A percentile compares a stretch with the other conserved stretches of the same genome.
These are phyloP conservation scores for Tichodroma muraria DNA, from an alignment of 2,113 vertebrate genomes.

Conservation along the genomic window DNA sequence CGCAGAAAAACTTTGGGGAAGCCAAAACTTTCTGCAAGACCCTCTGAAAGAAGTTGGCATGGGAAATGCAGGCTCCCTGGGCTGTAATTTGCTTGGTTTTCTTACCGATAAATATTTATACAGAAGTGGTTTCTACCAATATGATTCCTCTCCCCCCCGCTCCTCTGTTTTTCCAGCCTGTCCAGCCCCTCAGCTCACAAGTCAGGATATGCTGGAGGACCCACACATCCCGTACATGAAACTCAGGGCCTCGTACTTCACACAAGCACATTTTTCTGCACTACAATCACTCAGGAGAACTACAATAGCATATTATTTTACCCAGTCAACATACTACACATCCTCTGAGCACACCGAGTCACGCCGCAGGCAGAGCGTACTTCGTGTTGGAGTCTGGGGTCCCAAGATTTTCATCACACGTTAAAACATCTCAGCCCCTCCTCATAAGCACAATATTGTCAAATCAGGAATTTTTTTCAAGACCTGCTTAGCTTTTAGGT, in stretches of 20 bases:
- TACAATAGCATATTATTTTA: slow-evolving; percentile 45
- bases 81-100: background rate
- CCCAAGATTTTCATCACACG: background rate
- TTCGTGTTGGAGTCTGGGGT: background rate
- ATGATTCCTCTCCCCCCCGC: background rate
- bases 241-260: background rate
- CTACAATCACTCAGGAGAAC: slow-evolving; percentile 10
- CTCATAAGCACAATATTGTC: background rate
- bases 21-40: background rate
- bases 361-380: background rate
- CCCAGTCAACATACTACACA: background rate
- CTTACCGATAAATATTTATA: background rate
- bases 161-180: background rate
- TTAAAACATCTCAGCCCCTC: background rate
- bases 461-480: background rate
- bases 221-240: background rate
- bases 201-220: background rate
- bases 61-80: background rate
- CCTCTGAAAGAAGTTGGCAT: background rate
- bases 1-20: background rate
- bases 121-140: background rate
- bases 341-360: background rate
- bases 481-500: background rate
- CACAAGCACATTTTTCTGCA: slow-evolving; percentile 25
- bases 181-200: background rate